phyloP scores from a whole-genome alignment of 2,797 vertebrate species.

The Chelmon rostratus region DNA sequence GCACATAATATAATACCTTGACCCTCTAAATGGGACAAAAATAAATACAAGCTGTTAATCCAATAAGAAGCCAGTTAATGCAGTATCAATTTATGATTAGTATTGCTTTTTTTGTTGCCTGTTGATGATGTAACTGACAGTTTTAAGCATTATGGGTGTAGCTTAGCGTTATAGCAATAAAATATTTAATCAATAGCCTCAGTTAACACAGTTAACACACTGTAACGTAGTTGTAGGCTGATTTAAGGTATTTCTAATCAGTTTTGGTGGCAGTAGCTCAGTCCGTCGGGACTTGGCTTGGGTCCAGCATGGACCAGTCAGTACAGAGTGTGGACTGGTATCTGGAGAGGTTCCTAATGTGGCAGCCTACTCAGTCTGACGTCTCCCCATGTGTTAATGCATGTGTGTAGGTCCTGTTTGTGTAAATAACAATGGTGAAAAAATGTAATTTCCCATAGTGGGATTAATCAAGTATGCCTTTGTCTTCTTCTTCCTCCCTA shows the following conservation, averaged over 20 bases:
- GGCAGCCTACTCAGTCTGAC: neutral
- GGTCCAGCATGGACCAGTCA: neutral
- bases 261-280: neutral
- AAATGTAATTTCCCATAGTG: too few species aligned
- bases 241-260: neutral
- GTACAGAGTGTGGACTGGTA: neutral
- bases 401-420: neutral
- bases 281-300: neutral
- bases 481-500: neutral
- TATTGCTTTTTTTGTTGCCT: neutral
- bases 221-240: neutral
- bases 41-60: constrained; percentile 50
- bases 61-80: constrained; percentile 40
- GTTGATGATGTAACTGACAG: constrained; percentile 12
- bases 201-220: too few species aligned
- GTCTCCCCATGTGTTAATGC: neutral
- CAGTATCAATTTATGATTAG: constrained; percentile 16
- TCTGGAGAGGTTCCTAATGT: neutral
- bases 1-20: neutral
- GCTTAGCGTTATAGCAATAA: neutral
- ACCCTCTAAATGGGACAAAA: constrained; percentile 24
- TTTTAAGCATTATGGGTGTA: constrained; percentile 2
- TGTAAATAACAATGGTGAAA: neutral
- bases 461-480: too few species aligned
- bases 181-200: neutral